Evolutionary conservation across 2,113 vertebrate genomes (phyloP), one percentile per base, ranked within the genome.

Genomic region (Bos javanicus): DNA sequence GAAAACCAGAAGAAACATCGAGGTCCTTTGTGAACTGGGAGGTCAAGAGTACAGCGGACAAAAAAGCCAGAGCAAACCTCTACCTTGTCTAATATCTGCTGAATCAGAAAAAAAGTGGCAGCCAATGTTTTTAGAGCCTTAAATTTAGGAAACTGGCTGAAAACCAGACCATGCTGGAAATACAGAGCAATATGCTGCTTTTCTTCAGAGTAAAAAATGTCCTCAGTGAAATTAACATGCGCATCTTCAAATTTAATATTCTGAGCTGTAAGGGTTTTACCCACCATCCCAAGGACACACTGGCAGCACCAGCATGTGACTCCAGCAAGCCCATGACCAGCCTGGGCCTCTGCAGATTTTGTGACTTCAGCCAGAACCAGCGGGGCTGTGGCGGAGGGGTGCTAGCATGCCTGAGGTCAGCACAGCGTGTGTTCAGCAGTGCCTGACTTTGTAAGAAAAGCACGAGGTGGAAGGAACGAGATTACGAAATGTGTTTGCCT

Each of bases 331-430:
- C 36, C 16, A 4, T 57, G 64, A 33, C 57, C 7, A 11, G 26
- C 59, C 16, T 5, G 0, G 91, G 17, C 23, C 36, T 36, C 36
- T 16, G 56, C 3, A 3, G 26, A 21, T 26, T 39, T 26, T 1
- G 60, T 10, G 76, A 30, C 11, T 28, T 52, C 30, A 16, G 26
- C 13, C 33, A 36, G 81, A 52, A 83, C 50, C 33, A 19, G 19
- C 6, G 0, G 19, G 33, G 13, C 56, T 7, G 43, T 2, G 17
- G 50, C 28, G 0, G 46, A 23, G 6, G 1, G 48, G n/a, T 1
- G 0, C 33, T 60, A 2, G 1, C 81, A 14, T 43, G 36, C 33
- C 64, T 19, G 30, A 78, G 71, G 39, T 81, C 86, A 13, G 26
- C 0, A 0, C 5, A 5, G 25, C 74, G 1, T 13, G 64, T 11